A percentile compares a stretch with the other conserved stretches of the same genome.
Conservation (phyloP, 1,140 invertebrate species). For the Drosophila watanabei region DNA sequence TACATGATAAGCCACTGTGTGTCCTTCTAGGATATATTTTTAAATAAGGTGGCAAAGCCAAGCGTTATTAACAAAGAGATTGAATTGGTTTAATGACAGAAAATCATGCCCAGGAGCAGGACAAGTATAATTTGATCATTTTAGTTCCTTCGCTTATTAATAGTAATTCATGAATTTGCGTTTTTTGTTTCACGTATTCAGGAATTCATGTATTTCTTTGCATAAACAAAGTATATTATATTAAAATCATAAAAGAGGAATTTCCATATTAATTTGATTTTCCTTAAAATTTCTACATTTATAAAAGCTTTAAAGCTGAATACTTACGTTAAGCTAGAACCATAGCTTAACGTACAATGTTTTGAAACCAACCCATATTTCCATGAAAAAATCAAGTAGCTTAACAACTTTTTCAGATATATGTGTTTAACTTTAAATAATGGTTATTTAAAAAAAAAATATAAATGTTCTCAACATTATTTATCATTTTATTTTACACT, state of each 20-base stretch:
- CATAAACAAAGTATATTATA: not conserved
- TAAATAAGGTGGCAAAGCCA: not conserved
- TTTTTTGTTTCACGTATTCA: no score
- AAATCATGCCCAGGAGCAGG: rapidly evolving
- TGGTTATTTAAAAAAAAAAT: not conserved
- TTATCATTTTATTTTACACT: not conserved
- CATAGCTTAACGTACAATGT: no score
- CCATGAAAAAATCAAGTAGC: no score
- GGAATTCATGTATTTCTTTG: not conserved
- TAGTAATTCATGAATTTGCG: not conserved
- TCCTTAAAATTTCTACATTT: not conserved
- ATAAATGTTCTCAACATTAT: not conserved
- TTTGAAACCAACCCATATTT: not conserved
- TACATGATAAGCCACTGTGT: not conserved
- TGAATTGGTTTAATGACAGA: not conserved
- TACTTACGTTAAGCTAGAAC: not conserved
- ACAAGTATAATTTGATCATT: not conserved
- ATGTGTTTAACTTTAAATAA: not conserved
- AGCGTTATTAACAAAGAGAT: not conserved
- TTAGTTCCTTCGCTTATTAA: not conserved
- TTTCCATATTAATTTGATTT: no score
- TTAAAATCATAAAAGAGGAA: not conserved
- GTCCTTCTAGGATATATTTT: not conserved
- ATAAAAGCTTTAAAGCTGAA: not conserved
- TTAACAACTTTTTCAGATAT: no score